Base-by-base conservation (phyloP, 2,113 vertebrate species). In the Fregetta grallaria region DNA sequence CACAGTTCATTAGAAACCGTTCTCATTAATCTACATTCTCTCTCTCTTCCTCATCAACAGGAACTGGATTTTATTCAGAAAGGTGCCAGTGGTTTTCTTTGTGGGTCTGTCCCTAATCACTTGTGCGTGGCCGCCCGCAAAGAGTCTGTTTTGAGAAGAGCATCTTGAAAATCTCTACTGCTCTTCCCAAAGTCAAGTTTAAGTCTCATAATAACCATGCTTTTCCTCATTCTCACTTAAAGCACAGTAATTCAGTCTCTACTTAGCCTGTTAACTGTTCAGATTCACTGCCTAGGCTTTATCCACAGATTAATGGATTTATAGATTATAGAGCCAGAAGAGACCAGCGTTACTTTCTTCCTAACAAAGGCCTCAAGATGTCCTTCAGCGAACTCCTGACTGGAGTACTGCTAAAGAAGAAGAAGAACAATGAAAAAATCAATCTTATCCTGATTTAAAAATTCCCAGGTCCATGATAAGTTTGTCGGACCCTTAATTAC, bases 51-150 rank as follows among this genome's bases (percentile, higher is more conserved):
- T 52, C 4, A 1, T 53, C 3, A 34, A 3, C 15, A 76, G 10
- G 52, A 71, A 0, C 29, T 29, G 74, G 22, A 6, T 40, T 36
- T 45, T 16, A 30, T 4, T 27, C 38, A 34, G 67, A 19, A 47
- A 56, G n/a, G 4, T 63, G 68, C 15, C 30, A 1, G n/a, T 13
- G 38, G 23, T 7, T 68, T 53, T 32, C 61, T 40, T 0, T 30
- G 73, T 26, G 47, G 29, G 6, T 34, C 61, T 44, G 19, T 30
- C 63, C 76, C 45, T 34, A 3, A 4, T 10, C 4, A 21, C 29
- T 29, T 4, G 27, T 3, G 13, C 7, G 3, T 0, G 9, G 34
- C 19, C 1, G 0, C 30, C 59, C 34, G 47, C 45, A 52, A 19
- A 36, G 2, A 2, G 21, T 9, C 30, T 38, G 25, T 14, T 38